Percentiles rank a stretch among this genome's conserved stretches.
These are phyloP conservation scores for Agrochola lychnidis DNA, from an alignment of 2,888 invertebrate species.

Conservation along the genomic window DNA sequence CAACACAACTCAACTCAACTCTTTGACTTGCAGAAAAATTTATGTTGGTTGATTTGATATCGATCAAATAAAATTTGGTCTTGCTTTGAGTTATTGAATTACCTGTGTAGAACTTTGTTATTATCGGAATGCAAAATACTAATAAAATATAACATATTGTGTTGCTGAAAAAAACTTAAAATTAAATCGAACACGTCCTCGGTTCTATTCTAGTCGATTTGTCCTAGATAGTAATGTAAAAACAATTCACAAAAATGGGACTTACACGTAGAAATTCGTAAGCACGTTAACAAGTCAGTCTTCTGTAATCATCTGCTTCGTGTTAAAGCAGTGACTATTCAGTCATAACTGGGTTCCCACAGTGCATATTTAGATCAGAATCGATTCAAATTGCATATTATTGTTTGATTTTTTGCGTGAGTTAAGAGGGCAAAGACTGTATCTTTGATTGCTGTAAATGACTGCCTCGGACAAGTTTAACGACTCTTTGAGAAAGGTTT, in stretches of 20 bases:
- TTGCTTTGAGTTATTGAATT: background rate
- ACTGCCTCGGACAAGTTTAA: constrained; percentile 42
- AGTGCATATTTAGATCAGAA: constrained; percentile 62
- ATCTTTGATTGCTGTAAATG: constrained; percentile 51
- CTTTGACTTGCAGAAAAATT: background rate
- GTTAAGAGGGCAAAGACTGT: constrained; percentile 50
- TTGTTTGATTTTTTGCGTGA: constrained; percentile 65
- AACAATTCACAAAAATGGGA: background rate
- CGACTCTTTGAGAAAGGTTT: constrained; percentile 22
- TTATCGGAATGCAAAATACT: background rate
- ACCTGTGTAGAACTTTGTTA: background rate
- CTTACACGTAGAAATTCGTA: background rate
- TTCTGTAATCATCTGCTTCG: constrained; percentile 14
- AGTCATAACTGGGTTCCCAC: constrained; percentile 68
- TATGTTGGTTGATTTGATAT: background rate
- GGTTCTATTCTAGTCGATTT: background rate
- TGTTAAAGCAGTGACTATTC: constrained; percentile 55
- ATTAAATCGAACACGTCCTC: background rate
- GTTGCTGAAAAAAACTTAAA: background rate
- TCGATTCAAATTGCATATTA: constrained; percentile 62
- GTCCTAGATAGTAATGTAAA: background rate
- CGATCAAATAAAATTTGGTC: background rate
- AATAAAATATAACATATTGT: background rate
- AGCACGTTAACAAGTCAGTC: background rate
- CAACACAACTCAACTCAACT: too few relatives aligned